phyloP scores from a whole-genome alignment of 2,888 invertebrate genomes.

The Abrostola triplasia region DNA sequence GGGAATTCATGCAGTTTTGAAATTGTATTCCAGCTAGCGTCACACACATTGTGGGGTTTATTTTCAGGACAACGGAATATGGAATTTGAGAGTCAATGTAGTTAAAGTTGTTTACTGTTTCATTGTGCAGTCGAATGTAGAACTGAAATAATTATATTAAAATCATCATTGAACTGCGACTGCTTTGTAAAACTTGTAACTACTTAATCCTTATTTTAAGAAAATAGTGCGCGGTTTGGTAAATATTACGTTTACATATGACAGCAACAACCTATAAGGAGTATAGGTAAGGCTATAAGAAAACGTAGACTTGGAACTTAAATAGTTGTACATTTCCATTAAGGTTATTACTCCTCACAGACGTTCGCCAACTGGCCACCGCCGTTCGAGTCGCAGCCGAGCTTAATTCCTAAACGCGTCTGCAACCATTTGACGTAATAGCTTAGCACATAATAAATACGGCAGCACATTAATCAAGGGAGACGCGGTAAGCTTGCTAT shows the following conservation, averaged over 20 bases:
- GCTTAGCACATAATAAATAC: slow-evolving; percentile 42
- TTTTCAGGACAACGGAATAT: not conserved
- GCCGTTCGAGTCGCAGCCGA: not conserved
- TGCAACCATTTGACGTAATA: slow-evolving; percentile 38
- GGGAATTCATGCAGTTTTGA: slow-evolving; percentile 18
- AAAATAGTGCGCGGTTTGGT: no score
- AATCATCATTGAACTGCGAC: no score
- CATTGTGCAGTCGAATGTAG: no score
- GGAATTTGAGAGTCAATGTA: no score
- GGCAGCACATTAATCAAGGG: slow-evolving; percentile 46
- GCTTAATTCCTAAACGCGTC: slow-evolving; percentile 16
- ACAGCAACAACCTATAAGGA: no score
- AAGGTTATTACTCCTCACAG: not conserved
- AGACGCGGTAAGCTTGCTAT: slow-evolving; percentile 36
- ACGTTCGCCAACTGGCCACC: not conserved
- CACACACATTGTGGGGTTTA: not conserved
- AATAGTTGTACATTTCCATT: not conserved
- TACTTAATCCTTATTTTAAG: no score
- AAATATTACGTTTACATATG: no score
- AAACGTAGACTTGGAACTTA: no score
- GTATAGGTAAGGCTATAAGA: no score
- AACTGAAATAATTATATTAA: no score
- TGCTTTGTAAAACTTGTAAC: no score
- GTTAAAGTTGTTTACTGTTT: no score
- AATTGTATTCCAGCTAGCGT: not conserved